phyloP scores from a whole-genome alignment of 1,140 invertebrate genomes.

The Magallana gigas region DNA sequence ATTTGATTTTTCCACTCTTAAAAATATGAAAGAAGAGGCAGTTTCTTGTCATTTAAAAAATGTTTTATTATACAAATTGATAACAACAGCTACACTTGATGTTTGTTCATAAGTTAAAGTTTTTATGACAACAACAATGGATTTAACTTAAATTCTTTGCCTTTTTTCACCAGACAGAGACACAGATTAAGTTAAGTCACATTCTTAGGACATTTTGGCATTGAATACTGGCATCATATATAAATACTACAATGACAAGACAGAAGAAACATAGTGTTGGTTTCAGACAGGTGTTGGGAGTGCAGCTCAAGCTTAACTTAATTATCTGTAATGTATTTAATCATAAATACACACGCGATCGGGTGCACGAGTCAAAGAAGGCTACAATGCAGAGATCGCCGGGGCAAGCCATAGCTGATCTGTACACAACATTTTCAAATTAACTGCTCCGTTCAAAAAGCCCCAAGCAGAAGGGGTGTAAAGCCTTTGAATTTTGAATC shows the following conservation, averaged over 20 bases:
- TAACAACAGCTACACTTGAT: conserved; percentile 14
- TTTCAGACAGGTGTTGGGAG: conserved; percentile 23
- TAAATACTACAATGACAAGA: conserved; percentile 27
- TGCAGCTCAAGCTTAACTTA: conserved; percentile 12
- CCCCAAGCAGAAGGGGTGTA: not conserved
- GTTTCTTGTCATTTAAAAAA: not conserved
- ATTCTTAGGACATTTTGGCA: conserved; percentile 1
- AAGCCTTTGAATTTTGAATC: conserved; percentile 13
- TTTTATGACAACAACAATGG: conserved; percentile 18
- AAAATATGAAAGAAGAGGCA: not conserved
- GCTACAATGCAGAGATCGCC: conserved; percentile 1
- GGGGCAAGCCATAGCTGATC: not conserved
- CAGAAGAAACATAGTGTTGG: not conserved
- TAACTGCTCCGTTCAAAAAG: not conserved
- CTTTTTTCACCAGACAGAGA: conserved; percentile 4
- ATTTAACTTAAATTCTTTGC: conserved; percentile 6
- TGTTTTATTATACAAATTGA: conserved; percentile 22
- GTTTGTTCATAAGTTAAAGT: conserved; percentile 2
- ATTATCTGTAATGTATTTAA: conserved; percentile 1
- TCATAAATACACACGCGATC: conserved; percentile 22
- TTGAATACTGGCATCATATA: conserved; percentile 31
- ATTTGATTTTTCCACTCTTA: too few species aligned
- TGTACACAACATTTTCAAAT: not conserved
- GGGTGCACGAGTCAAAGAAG: not conserved
- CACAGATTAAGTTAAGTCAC: not conserved